phyloP scores from a whole-genome alignment of 2,113 vertebrate species.

The Etheostoma spectabile region DNA sequence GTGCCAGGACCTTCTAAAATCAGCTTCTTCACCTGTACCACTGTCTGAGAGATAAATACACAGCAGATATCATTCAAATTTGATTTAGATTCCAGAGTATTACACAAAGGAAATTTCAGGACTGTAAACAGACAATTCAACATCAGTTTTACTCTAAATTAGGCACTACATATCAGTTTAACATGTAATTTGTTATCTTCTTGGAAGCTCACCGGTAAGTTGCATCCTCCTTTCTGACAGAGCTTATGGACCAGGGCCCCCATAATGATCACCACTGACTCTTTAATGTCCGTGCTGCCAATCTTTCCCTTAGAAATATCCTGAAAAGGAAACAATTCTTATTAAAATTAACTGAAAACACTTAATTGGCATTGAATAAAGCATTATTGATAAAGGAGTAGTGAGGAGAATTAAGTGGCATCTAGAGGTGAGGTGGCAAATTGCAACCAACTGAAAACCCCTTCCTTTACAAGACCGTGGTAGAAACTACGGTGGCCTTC shows the following conservation, averaged over 20 bases:
- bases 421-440: no score
- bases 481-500: no score
- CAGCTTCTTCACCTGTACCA: constrained; percentile 90
- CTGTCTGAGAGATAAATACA: constrained; percentile 83
- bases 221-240: constrained; percentile 90
- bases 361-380: not conserved
- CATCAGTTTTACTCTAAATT: not conserved
- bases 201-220: constrained; percentile 88
- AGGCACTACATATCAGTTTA: no score
- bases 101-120: not conserved
- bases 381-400: no score
- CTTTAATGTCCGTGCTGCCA: constrained; percentile 89
- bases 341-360: not conserved
- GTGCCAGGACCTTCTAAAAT: constrained; percentile 89
- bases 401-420: no score
- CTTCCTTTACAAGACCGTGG: no score
- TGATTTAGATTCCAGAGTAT: not conserved
- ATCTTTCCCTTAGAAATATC: constrained; percentile 89
- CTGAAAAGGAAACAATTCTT: constrained; percentile 76
- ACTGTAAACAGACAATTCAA: not conserved
- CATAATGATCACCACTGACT: constrained; percentile 92
- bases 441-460: no score
- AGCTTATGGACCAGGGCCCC: constrained; percentile 92
- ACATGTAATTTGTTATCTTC: not conserved
- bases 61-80: constrained; percentile 1